Percentiles rank a stretch among this genome's conserved stretches.
phyloP scores from a whole-genome alignment of 2,888 invertebrate genomes.

The Drosophila mimica region DNA sequence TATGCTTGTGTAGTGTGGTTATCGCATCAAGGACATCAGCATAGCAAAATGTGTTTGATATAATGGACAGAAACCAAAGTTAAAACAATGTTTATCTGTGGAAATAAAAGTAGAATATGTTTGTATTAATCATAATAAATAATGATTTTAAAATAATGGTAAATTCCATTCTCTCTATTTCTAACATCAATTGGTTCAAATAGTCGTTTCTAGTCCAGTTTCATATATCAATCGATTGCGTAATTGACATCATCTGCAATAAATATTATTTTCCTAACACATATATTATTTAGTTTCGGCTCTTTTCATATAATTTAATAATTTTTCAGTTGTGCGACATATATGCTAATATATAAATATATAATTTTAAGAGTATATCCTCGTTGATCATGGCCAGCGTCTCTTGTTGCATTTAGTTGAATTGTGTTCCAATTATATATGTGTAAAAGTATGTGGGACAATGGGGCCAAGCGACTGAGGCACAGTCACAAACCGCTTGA shows the following conservation, averaged over 20 bases:
- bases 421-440: slow-evolving; percentile 51
- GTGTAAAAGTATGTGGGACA: slow-evolving; percentile 31
- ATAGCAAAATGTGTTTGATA: background rate
- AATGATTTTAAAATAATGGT: background rate
- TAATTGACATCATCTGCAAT: background rate
- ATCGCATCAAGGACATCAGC: slow-evolving; percentile 11
- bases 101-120: background rate
- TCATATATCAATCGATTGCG: background rate
- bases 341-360: accelerated
- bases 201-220: background rate
- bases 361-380: slow-evolving; percentile 4
- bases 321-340: background rate
- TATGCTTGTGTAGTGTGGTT: slow-evolving; percentile 10
- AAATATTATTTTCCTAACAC: background rate
- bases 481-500: slow-evolving; percentile 56
- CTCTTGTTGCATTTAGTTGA: slow-evolving; percentile 27
- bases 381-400: background rate
- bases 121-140: background rate
- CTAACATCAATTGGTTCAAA: background rate
- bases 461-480: slow-evolving; percentile 17
- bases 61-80: background rate
- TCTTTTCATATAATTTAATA: background rate
- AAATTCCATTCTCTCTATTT: background rate
- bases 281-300: background rate
- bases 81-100: background rate